Evolutionary conservation across 2,113 vertebrate species (phyloP).

Genomic region (Chlorodrepanis virens): DNA sequence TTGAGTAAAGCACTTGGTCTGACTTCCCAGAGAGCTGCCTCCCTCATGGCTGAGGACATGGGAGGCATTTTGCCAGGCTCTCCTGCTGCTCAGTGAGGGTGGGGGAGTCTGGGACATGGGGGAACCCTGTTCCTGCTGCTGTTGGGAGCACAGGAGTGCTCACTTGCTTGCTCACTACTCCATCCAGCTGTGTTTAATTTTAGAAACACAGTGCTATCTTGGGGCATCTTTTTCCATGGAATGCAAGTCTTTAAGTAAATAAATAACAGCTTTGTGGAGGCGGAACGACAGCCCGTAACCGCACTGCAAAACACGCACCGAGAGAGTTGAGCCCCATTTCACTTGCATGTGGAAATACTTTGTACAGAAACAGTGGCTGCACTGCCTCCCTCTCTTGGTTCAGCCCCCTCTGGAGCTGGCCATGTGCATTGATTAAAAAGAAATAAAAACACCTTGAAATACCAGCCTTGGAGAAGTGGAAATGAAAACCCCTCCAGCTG

Average conservation of each 20-base stretch:
- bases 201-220: constrained; percentile 58
- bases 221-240: constrained; percentile 66
- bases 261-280: constrained; percentile 64
- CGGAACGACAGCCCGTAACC: not conserved
- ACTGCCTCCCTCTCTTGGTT: not conserved
- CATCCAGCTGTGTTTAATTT: constrained; percentile 67
- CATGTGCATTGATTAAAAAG: constrained; percentile 14
- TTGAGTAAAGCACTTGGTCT: not conserved
- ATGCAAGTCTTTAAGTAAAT: constrained; percentile 66
- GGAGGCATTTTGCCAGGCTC: not conserved
- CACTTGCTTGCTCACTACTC: not conserved
- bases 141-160: not conserved
- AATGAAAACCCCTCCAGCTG: constrained; percentile 35
- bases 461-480: constrained; percentile 18
- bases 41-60: not conserved
- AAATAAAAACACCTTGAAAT: constrained; percentile 55
- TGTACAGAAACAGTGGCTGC: constrained; percentile 15
- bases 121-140: not conserved
- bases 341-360: constrained; percentile 49
- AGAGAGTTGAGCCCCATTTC: not conserved
- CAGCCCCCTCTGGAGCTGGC: not conserved
- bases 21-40: not conserved
- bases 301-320: not conserved
- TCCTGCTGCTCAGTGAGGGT: not conserved
- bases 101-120: accelerated